Evolutionary conservation across 2,888 invertebrate species (phyloP), one percentile per base, ranked within the genome.

Genomic region (Ommatoiulus sabulosus): DNA sequence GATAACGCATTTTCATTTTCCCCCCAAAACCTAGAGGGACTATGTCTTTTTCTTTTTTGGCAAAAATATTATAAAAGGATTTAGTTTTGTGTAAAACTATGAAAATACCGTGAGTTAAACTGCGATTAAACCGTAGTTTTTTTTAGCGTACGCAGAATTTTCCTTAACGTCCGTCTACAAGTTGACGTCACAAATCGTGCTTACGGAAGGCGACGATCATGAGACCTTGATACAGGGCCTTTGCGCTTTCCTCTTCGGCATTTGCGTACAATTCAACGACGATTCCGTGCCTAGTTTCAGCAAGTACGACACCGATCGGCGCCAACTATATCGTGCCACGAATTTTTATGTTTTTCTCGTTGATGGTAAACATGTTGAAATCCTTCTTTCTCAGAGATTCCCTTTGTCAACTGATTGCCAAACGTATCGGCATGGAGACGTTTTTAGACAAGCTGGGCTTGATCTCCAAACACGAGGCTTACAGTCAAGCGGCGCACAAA

Each of bases 251-350:
- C 94, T 99, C 3, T 95, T 99, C 92, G 99, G 98, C 0, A 94
- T 99, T 88, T 98, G 98, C 92, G 95, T 99, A 44, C 95, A 96
- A 91, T 97, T 96, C 93, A 98, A 97, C 91, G 97, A 97, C 90
- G 96, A 97, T 91, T 95, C 96, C 0, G 95, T 96, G 10, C 94
- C 95, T 17, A 95, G 95, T 90, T 97, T 96, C 91, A 95, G 96
- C 0, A 95, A 96, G 91, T 91, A 88, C 86, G 90, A n/a, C 46
- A 44, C 44, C 8, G 63, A 4, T 72, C 24, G 35, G 52, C 52
- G 10, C 17, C 15, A 17, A 15, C 52, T 35, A 1, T 24, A 24
- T 72, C 72, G 24, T 20, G 5, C 20, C n/a, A 7, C 20, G 24
- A 20, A 63, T 20, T 20, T 72, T 24, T 1, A 8, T 15, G 72